Percentiles rank a stretch among this genome's conserved stretches.
Conservation (phyloP, 2,888 invertebrate species). For the Tachina lurida region DNA sequence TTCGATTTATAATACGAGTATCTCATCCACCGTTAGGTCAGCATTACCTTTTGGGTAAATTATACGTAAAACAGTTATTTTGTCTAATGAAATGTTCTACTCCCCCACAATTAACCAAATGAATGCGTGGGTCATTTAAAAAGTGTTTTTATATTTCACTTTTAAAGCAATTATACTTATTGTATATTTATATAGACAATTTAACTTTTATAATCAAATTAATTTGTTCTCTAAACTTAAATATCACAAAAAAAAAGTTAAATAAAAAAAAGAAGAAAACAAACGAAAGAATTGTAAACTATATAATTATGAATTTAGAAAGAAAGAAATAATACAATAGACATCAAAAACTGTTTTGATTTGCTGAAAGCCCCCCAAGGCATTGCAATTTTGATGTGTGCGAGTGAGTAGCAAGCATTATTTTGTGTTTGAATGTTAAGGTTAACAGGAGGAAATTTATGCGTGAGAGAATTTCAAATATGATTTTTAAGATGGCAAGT, state of each 20-base stretch:
- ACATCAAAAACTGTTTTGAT: constrained; percentile 32
- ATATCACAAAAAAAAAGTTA: neutral
- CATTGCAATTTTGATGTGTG: constrained; percentile 55
- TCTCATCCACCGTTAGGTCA: constrained; percentile 53
- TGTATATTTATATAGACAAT: constrained; percentile 49
- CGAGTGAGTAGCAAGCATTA: too few species aligned
- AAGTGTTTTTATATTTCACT: constrained; percentile 14
- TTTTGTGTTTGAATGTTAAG: constrained; percentile 33
- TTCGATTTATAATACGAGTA: constrained; percentile 3
- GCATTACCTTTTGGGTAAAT: neutral
- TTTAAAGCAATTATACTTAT: constrained; percentile 21
- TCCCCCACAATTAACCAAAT: constrained; percentile 69
- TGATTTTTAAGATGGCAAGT: constrained; percentile 39
- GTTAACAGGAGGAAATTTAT: constrained; percentile 39
- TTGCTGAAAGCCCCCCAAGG: constrained; percentile 45
- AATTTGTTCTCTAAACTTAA: constrained; percentile 26
- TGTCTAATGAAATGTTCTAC: constrained; percentile 70
- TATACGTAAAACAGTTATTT: constrained; percentile 63
- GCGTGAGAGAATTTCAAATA: constrained; percentile 73
- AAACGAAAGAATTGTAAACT: constrained; percentile 8
- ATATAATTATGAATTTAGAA: constrained; percentile 63
- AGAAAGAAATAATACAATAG: constrained; percentile 50
- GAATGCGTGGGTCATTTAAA: constrained; percentile 70
- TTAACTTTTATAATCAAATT: constrained; percentile 49
- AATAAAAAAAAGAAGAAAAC: constrained; percentile 4